These are phyloP conservation scores for Hydrotaea cyrtoneurina DNA, from an alignment of 2,888 invertebrate genomes.

Conservation along the genomic window DNA sequence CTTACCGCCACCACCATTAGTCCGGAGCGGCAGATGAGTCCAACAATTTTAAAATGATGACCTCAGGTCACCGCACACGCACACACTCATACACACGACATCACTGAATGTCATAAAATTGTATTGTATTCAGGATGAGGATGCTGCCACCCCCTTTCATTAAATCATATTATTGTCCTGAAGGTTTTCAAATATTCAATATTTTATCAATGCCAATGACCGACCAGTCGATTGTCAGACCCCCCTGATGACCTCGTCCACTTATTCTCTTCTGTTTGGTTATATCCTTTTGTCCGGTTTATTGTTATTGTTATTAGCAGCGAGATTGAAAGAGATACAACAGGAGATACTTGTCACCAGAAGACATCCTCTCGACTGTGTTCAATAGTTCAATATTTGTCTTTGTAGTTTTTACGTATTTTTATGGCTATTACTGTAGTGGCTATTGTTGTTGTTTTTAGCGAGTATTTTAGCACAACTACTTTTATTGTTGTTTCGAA, in stretches of 20 bases:
- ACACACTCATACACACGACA: conserved; percentile 30
- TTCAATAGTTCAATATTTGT: conserved; percentile 37
- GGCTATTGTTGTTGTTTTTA: conserved; percentile 39
- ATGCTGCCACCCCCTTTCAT: conserved; percentile 63
- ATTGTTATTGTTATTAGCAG: conserved; percentile 64
- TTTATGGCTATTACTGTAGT: conserved; percentile 37
- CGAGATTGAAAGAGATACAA: conserved; percentile 15
- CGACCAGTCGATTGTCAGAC: conserved; percentile 21
- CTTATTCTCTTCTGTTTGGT: conserved; percentile 50
- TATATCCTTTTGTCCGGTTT: conserved; percentile 57
- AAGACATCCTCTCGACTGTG: conserved; percentile 16
- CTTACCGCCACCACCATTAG: not conserved
- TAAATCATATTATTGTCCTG: conserved; percentile 67
- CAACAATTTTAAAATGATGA: conserved; percentile 37
- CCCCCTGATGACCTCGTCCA: not conserved
- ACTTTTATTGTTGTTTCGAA: conserved; percentile 39
- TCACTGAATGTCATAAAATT: conserved; percentile 51
- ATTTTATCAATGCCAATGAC: conserved; percentile 37
- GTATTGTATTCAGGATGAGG: conserved; percentile 17
- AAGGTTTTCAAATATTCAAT: conserved; percentile 40
- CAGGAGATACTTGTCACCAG: conserved; percentile 3
- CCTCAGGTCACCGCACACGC: conserved; percentile 13
- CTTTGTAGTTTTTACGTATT: conserved; percentile 53
- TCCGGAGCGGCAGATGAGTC: conserved; percentile 3
- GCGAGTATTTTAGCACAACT: not conserved